Conservation (phyloP, 2,888 invertebrate genomes). For the Lottia scabra region DNA sequence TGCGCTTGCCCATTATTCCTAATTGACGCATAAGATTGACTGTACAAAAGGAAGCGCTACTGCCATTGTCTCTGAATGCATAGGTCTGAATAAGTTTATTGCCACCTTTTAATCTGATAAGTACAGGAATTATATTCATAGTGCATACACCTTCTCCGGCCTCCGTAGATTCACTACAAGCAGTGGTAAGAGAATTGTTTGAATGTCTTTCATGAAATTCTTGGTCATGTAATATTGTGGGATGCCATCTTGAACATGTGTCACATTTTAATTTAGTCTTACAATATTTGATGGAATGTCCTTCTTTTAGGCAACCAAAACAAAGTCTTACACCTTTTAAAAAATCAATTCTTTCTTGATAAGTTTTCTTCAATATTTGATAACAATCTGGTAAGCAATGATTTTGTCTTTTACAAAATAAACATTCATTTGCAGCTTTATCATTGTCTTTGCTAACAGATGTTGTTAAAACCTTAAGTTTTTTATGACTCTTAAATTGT, state of each 20-base stretch:
- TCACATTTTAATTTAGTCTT: background rate
- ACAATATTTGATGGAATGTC: background rate
- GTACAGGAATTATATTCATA: background rate
- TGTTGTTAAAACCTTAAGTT: background rate
- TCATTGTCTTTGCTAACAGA: background rate
- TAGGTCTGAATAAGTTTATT: too few species aligned
- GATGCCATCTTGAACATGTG: background rate
- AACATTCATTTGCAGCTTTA: background rate
- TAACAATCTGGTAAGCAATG: background rate
- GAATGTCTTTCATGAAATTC: background rate
- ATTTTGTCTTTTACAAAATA: too few species aligned
- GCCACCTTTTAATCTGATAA: too few species aligned
- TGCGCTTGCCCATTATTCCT: too few species aligned
- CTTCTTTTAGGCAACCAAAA: slow-evolving; percentile 5
- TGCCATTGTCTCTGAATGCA: too few species aligned
- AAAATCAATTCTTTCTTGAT: background rate
- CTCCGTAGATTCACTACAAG: background rate
- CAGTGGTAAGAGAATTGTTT: background rate
- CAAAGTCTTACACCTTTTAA: background rate
- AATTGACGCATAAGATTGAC: too few species aligned
- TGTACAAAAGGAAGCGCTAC: too few species aligned
- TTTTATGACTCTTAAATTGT: background rate
- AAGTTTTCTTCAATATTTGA: background rate
- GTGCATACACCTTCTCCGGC: background rate
- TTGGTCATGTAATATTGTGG: background rate